Base-by-base conservation (phyloP, 2,888 invertebrate species). In the Nematopogon swammerdamellus region DNA sequence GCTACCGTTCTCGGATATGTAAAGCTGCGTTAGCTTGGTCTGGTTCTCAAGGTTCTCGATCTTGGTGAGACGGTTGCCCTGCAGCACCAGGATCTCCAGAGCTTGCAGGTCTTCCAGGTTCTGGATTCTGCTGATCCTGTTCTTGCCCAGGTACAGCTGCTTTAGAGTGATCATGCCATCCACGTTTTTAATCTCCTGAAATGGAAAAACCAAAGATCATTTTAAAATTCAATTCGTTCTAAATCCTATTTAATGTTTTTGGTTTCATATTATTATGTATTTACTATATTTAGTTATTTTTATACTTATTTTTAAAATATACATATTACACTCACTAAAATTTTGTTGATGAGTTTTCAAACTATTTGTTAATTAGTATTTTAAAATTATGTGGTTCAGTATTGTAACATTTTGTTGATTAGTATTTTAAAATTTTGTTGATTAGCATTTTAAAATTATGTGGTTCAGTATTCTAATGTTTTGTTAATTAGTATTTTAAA, bases 1-100 rank as follows among this genome's bases (percentile, higher is more conserved):
- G 11, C 98, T 83, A 6, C 95, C 96, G 75, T 99, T 98, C 70
- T 97, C 94, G 0, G 97, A 97, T 53, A 97, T 63, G 67, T 98
- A 98, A 14, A 98, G 70, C 64, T 98, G 93, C 47, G 90, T 89
- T 52, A 98, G 70, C 49, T 90, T 86, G 0, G 66, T 79, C 19
- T 96, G 70, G 2, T 81, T 77, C 0, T 89, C 88, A 49, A 99
- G 63, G 60, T 94, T 93, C 64, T 97, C 95, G 52, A 99, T 89
- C 66, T 89, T 89, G 0, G 84, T 81, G 45, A 99, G 77, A 4
- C 97, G 85, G 72, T 99, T 99, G 59, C 91, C 91, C 81, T 96
- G 97, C 44, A 97, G 64, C 56, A 95, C 95, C 14, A 98, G 71
- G 53, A 93, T 85, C 55, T 88, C 86, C 36, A 98, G 80, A 52